These are phyloP conservation scores for Psilopogon haemacephalus DNA, from an alignment of 2,113 vertebrate species.

Conservation along the genomic window DNA sequence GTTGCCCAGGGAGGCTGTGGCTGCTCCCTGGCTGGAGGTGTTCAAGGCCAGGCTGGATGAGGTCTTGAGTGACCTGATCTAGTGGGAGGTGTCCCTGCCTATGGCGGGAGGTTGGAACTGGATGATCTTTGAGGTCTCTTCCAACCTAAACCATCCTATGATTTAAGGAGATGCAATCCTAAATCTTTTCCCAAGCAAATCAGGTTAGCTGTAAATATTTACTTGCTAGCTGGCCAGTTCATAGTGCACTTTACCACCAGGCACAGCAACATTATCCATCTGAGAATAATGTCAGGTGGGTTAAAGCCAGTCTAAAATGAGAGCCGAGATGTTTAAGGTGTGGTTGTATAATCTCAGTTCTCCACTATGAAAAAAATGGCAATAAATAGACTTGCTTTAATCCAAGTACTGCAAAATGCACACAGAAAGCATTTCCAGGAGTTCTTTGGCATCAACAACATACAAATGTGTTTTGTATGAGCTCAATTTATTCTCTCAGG, in stretches of 20 bases:
- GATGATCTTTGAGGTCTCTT: too few relatives aligned
- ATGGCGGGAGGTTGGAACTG: too few relatives aligned
- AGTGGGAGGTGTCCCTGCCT: too few relatives aligned
- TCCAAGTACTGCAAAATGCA: not conserved
- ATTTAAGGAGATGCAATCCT: not conserved
- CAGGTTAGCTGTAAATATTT: not conserved
- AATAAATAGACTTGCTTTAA: not conserved
- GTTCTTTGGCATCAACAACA: not conserved
- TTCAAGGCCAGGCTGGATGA: too few relatives aligned
- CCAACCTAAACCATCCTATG: too few relatives aligned
- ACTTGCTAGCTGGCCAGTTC: not conserved
- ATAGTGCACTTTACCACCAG: not conserved
- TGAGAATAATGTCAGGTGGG: not conserved
- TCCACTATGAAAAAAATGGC: not conserved
- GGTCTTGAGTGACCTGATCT: too few relatives aligned
- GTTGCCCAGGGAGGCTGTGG: too few relatives aligned
- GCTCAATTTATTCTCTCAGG: not conserved
- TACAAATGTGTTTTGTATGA: not conserved
- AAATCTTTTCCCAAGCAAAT: not conserved
- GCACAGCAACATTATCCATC: not conserved
- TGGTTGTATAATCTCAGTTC: not conserved
- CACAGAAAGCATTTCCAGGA: not conserved
- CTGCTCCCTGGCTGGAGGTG: too few relatives aligned
- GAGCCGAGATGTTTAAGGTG: not conserved
- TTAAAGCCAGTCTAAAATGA: not conserved